Conservation (phyloP, 1,140 invertebrate genomes). For the Propsilocerus akamusi region DNA sequence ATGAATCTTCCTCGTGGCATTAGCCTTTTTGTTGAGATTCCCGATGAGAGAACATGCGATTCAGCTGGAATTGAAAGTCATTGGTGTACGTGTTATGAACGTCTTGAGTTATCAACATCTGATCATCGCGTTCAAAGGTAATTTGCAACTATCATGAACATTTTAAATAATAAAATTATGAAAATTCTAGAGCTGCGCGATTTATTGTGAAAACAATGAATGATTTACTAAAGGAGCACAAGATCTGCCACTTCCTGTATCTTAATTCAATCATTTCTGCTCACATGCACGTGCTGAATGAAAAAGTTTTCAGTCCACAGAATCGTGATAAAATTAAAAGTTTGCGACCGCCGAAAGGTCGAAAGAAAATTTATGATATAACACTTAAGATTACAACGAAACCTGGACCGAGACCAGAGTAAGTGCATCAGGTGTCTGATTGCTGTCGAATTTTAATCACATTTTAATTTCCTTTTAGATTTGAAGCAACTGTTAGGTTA, state of each 20-base stretch:
- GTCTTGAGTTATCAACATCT: constrained; percentile 28
- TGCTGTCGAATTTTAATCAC: not conserved
- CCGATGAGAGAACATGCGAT: constrained; percentile 50
- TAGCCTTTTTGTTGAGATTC: constrained; percentile 55
- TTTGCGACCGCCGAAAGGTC: constrained; percentile 29
- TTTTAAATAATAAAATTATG: not conserved
- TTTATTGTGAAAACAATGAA: constrained; percentile 45
- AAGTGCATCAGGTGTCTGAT: not conserved
- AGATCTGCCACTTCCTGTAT: constrained; percentile 30
- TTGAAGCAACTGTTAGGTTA: constrained; percentile 49
- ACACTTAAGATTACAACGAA: constrained; percentile 41
- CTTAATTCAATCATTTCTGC: constrained; percentile 21
- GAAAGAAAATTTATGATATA: constrained; percentile 31
- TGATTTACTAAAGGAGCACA: constrained; percentile 31
- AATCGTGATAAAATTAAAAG: constrained; percentile 30
- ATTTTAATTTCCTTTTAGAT: constrained; percentile 23
- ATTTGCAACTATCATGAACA: not conserved
- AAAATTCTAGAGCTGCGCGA: constrained; percentile 24
- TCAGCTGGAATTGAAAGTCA: constrained; percentile 55
- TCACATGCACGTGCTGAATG: constrained; percentile 16
- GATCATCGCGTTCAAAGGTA: constrained; percentile 19
- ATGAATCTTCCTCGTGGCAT: constrained; percentile 33
- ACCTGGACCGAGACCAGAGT: constrained; percentile 36
- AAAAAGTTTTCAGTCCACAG: constrained; percentile 21
- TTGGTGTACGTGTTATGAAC: constrained; percentile 66